These are phyloP conservation scores for Gambusia affinis DNA, from an alignment of 2,113 vertebrate species.

Conservation along the genomic window DNA sequence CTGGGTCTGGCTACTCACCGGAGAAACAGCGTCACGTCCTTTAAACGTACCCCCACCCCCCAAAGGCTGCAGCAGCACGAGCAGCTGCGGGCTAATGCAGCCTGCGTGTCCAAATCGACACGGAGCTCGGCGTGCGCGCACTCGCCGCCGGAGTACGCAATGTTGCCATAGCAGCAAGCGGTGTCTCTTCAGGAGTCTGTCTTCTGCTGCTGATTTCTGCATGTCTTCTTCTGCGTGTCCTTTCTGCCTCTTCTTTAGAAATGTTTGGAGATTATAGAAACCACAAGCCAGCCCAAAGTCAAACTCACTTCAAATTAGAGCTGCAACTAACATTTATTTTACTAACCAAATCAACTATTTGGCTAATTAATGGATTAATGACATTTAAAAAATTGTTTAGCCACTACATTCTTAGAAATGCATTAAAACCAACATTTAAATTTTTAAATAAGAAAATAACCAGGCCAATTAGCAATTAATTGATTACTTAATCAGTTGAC, in stretches of 20 bases:
- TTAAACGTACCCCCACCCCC: constrained; percentile 42
- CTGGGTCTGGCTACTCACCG: constrained; percentile 58
- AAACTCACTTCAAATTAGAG: background rate
- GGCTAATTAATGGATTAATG: too few species aligned
- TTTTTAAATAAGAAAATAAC: too few species aligned
- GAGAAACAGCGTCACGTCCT: constrained; percentile 54
- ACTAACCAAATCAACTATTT: too few species aligned
- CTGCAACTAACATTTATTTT: too few species aligned
- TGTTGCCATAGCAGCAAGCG: constrained; percentile 74
- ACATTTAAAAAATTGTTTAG: too few species aligned
- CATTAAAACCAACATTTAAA: too few species aligned
- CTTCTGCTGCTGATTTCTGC: constrained; percentile 43
- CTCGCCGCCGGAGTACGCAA: constrained; percentile 36
- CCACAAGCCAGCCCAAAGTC: background rate
- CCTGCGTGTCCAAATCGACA: constrained; percentile 39
- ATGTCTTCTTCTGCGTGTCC: constrained; percentile 10
- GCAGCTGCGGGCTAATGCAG: constrained; percentile 68
- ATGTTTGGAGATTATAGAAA: constrained; percentile 30
- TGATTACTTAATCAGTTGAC: too few species aligned
- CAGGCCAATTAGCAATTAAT: too few species aligned
- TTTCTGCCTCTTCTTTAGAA: constrained; percentile 17
- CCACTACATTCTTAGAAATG: too few species aligned
- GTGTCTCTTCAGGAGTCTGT: constrained; percentile 64
- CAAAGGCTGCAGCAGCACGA: constrained; percentile 67
- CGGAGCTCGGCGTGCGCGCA: constrained; percentile 33